These are phyloP conservation scores for Helicorthomorpha holstii DNA, from an alignment of 1,140 invertebrate species.

Conservation along the genomic window DNA sequence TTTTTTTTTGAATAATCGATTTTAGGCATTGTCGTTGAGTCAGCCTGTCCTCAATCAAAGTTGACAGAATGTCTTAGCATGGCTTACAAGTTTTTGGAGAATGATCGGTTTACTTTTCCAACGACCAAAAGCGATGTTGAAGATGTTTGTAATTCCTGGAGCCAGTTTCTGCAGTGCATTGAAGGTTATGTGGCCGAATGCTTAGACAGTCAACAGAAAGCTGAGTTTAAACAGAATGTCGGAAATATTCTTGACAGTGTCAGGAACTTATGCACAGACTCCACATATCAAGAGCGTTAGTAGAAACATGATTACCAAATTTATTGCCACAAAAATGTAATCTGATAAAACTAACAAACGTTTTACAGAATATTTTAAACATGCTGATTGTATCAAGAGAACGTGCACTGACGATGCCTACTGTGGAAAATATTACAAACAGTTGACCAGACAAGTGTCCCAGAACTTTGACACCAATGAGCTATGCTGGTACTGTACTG, in stretches of 20 bases:
- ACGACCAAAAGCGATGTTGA: neutral
- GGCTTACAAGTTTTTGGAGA: neutral
- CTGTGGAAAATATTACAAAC: neutral
- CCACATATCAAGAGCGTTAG: neutral
- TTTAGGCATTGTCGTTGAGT: neutral
- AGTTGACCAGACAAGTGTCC: neutral
- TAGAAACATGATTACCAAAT: neutral
- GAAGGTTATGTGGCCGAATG: neutral
- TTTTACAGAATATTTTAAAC: neutral
- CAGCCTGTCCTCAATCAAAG: neutral
- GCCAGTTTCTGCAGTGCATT: neutral
- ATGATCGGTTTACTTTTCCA: neutral
- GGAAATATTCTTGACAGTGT: neutral
- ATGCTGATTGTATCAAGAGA: neutral
- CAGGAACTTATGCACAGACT: neutral
- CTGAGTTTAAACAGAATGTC: neutral
- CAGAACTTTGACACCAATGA: neutral
- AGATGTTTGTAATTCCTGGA: neutral
- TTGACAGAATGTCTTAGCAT: neutral
- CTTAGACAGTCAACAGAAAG: neutral
- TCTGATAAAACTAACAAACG: neutral
- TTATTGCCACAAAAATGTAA: neutral
- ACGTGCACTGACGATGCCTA: neutral
- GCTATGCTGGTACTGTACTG: neutral
- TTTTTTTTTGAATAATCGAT: neutral